Evolutionary conservation across 2,113 vertebrate species (phyloP), one percentile per base, ranked within the genome.

Genomic region (Bettongia penicillata): DNA sequence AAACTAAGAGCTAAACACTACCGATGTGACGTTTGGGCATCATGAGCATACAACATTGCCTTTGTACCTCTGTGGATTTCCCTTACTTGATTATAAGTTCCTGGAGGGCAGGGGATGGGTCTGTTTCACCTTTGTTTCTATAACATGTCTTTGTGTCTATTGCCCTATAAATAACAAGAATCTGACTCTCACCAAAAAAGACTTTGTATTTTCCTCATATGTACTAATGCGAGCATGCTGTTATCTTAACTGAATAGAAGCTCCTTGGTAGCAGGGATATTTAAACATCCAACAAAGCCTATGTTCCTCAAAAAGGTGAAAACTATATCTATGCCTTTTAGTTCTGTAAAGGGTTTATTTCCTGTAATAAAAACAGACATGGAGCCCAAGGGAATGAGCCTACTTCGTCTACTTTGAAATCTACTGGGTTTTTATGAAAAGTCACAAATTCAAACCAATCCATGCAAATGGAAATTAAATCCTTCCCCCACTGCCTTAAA

Each of bases 331-430:
- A 57, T 26, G 51, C 8, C 89, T 49, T 53, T 26, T 84, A 93
- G 9, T 0, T 97, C 94, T 52, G 9, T 92, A 55, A 96, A 92
- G 37, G 49, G 52, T 53, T 53, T 77, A 24, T 93, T 95, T 84
- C 57, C 50, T 94, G 43, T 50, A 53, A 19, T 12, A 92, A 48
- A n/a, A 96, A 52, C 91, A 50, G 92, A 93, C 94, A 14, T 50
- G n/a, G 52, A 91, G 61, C 16, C 22, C 43, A 91, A 43, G 16
- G 91, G 93, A 55, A 51, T 90, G 23, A 31, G 11, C 43, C 96
- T 57, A 61, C 90, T 92, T 47, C 91, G 77, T 53, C 84, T 96
- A 48, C 90, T 96, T 77, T 95, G 92, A 94, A 94, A 94, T 92
- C 37, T 90, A 28, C 48, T 84, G 55, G 26, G 93, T 26, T 90